Evolutionary conservation across 2,888 invertebrate species (phyloP).

Genomic region (Hyposoter didymator): DNA sequence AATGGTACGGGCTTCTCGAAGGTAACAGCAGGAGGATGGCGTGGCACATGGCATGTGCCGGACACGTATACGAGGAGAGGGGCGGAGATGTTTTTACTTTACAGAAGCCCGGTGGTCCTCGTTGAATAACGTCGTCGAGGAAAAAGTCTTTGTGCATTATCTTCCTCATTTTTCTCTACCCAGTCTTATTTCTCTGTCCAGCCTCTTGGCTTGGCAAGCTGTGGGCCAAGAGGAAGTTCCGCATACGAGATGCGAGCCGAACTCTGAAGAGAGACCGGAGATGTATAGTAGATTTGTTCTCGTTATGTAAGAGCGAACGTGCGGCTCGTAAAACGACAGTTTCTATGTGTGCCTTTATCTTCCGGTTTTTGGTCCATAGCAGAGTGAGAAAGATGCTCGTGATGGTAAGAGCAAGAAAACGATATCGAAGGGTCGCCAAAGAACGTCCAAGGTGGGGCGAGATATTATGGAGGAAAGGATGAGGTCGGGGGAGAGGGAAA

Average conservation of each 20-base stretch:
- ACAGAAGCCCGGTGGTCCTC: constrained; percentile 74
- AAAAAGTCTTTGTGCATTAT: constrained; percentile 50
- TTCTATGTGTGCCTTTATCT: constrained; percentile 13
- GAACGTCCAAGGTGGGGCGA: constrained; percentile 34
- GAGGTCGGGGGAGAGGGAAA: constrained; percentile 49
- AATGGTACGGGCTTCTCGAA: constrained; percentile 31
- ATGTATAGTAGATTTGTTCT: constrained; percentile 6
- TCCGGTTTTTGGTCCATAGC: constrained; percentile 8
- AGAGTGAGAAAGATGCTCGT: constrained; percentile 1
- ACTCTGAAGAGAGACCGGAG: background rate
- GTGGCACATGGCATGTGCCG: constrained; percentile 57
- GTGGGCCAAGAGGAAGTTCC: constrained; percentile 24
- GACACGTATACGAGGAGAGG: constrained; percentile 8
- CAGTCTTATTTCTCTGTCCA: constrained; percentile 33
- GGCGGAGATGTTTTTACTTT: constrained; percentile 54
- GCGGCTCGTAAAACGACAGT: constrained; percentile 12
- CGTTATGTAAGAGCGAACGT: constrained; percentile 4
- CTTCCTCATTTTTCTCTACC: constrained; percentile 38
- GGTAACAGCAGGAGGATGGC: background rate
- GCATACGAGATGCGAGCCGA: background rate
- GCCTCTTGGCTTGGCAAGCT: constrained; percentile 43
- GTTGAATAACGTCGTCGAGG: constrained; percentile 69
- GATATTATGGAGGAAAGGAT: constrained; percentile 21
- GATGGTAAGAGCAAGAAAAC: constrained; percentile 38
- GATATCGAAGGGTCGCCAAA: constrained; percentile 29